Evolutionary conservation across 2,113 vertebrate species (phyloP), one percentile per base, ranked within the genome.

Genomic region (Trochalopteron elliotii): DNA sequence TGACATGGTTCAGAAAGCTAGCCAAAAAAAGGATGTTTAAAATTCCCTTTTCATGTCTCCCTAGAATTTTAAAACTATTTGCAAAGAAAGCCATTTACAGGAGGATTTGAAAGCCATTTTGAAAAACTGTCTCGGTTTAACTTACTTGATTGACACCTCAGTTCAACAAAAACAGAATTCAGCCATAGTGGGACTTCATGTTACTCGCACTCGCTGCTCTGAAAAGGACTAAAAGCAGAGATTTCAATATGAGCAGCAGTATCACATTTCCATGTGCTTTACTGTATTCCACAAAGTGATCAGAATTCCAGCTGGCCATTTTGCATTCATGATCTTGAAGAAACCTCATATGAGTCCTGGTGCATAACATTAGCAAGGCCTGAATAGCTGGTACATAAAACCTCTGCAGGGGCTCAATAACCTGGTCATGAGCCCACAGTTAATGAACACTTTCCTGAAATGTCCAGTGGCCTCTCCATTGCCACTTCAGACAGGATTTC

Each of bases 181-280:
- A 75, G 53, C 35, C 1, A 0, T 82, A 28, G 57, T 21, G 65
- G 40, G 53, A 93, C 77, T 86, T 89, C 64, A 35, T 19, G 69
- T 89, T 77, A 87, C 89, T 67, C 0, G 0, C 23, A 70, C 30
- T 83, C 1, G 0, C 52, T 77, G 47, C 83, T 63, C 20, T 63
- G 77, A 67, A 90, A 84, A 74, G 40, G 44, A 47, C 94, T 94
- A 75, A 84, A 89, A 91, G 83, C 35, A 82, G 60, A 75, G 53
- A 63, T 72, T 89, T 78, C 77, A 71, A 15, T 61, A 70, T 55
- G n/a, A 88, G 69, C 59, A 89, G 68, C 60, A 59, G 33, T 67
- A 77, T 74, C 12, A 4, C 2, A 0, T 95, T 93, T 92, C 83
- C 42, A 12, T 27, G 47, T 15, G 9, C 33, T 86, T 86, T 53